Evolutionary conservation across 2,888 invertebrate genomes (phyloP).

Genomic region (Polyommatus icarus): DNA sequence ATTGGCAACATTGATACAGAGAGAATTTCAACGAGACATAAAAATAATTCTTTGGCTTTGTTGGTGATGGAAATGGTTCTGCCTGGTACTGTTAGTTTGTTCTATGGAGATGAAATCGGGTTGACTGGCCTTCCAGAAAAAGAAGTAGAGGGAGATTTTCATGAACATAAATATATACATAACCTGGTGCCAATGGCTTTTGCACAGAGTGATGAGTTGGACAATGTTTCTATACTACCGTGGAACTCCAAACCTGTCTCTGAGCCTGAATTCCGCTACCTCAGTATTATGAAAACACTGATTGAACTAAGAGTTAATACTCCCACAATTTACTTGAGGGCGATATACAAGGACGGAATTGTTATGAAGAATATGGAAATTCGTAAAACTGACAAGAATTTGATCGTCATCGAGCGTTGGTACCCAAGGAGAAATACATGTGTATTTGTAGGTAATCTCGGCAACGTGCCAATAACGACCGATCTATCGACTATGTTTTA

Average conservation of each 20-base stretch:
- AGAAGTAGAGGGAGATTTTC: conserved; percentile 79
- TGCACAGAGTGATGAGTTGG: conserved; percentile 58
- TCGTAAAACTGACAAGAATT: conserved; percentile 82
- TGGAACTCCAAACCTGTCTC: conserved; percentile 83
- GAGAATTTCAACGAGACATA: conserved; percentile 79
- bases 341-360: conserved; percentile 83
- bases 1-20: conserved; percentile 83
- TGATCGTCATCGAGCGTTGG: conserved; percentile 87
- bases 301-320: conserved; percentile 81
- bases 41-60: conserved; percentile 84
- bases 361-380: conserved; percentile 84
- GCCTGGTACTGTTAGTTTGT: conserved; percentile 92
- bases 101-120: conserved; percentile 95
- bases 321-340: conserved; percentile 87
- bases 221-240: conserved; percentile 71
- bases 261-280: conserved; percentile 73
- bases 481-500: conserved; percentile 89
- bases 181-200: conserved; percentile 87
- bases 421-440: conserved; percentile 89
- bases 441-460: conserved; percentile 88
- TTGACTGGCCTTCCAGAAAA: conserved; percentile 77
- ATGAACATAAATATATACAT: conserved; percentile 82
- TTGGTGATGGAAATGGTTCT: conserved; percentile 88
- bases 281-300: conserved; percentile 81
- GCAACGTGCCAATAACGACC: conserved; percentile 78